These are phyloP conservation scores for Enteromius fasciolatus DNA, from an alignment of 2,797 vertebrate species.

Conservation along the genomic window DNA sequence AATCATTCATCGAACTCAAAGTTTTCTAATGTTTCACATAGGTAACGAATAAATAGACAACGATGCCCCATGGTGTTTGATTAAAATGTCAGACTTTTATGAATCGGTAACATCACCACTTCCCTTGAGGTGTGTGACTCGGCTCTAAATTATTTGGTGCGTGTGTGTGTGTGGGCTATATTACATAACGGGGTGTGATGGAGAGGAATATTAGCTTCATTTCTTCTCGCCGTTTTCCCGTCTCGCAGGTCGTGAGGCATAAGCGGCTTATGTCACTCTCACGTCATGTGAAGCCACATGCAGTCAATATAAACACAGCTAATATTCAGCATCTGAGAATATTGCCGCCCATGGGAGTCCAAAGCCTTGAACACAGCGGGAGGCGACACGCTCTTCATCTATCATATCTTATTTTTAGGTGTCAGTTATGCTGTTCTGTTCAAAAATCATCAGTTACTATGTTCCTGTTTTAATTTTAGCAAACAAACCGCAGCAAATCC, in stretches of 20 bases:
- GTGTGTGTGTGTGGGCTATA: not conserved
- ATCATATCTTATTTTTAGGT: constrained; percentile 27
- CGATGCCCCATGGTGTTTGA: constrained; percentile 28
- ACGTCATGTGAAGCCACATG: constrained; percentile 38
- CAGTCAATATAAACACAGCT: constrained; percentile 47
- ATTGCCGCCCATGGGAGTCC: constrained; percentile 26
- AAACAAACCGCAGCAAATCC: constrained; percentile 20
- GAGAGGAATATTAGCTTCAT: constrained; percentile 26
- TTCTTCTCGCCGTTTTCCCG: not conserved
- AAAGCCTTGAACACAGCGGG: constrained; percentile 15
- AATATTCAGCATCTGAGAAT: constrained; percentile 40
- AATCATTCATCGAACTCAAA: not conserved
- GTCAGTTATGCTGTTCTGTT: constrained; percentile 16
- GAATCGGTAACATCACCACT: constrained; percentile 29
- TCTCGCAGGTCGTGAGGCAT: constrained; percentile 13
- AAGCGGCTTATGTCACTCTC: constrained; percentile 54
- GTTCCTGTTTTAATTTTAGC: constrained; percentile 21
- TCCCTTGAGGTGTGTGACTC: constrained; percentile 32
- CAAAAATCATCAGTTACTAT: not conserved
- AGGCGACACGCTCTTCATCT: constrained; percentile 12
- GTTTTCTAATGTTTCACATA: not conserved
- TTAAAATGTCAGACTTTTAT: constrained; percentile 48
- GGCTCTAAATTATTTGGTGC: constrained; percentile 11
- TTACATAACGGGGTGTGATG: constrained; percentile 39
- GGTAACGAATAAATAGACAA: constrained; percentile 27